phyloP scores from a whole-genome alignment of 2,113 vertebrate genomes.

The Pteropus alecto region DNA sequence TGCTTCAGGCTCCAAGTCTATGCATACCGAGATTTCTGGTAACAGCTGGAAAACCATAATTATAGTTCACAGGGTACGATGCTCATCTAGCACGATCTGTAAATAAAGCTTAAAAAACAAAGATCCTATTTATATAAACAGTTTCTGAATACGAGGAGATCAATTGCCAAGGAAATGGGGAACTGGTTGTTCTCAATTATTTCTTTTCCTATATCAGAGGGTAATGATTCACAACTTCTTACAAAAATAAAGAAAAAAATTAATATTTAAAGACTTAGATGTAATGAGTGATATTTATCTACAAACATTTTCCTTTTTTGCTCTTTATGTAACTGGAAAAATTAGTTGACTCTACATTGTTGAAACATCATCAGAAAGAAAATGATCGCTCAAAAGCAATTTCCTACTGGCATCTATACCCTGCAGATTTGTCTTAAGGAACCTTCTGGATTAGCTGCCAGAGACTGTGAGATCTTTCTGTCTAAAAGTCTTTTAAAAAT shows the following conservation, averaged over 20 bases:
- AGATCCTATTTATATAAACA: constrained; percentile 75
- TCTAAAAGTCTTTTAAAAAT: constrained; percentile 44
- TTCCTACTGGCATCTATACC: constrained; percentile 43
- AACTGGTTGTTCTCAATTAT: constrained; percentile 57
- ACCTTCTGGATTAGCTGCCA: constrained; percentile 51
- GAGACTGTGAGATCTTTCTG: constrained; percentile 42
- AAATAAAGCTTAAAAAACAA: constrained; percentile 82
- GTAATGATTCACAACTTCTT: constrained; percentile 62
- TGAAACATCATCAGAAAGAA: constrained; percentile 48
- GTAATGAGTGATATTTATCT: constrained; percentile 69
- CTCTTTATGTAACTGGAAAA: constrained; percentile 29
- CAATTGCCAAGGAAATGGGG: constrained; percentile 48
- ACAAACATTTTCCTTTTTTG: constrained; percentile 12
- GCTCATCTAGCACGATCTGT: constrained; percentile 81
- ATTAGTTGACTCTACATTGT: neutral
- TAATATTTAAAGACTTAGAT: constrained; percentile 52
- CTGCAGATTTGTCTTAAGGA: constrained; percentile 49
- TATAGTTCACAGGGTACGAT: constrained; percentile 81
- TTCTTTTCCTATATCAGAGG: constrained; percentile 43
- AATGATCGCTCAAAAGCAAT: constrained; percentile 47
- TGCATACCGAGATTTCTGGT: constrained; percentile 79
- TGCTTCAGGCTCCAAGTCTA: constrained; percentile 68
- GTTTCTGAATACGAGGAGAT: constrained; percentile 66
- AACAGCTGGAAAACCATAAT: constrained; percentile 84
- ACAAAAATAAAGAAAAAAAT: constrained; percentile 56